A percentile compares a stretch with the other conserved stretches of the same genome.
Conservation (phyloP, 2,113 vertebrate species). For the Tachysurus fulvidraco region DNA sequence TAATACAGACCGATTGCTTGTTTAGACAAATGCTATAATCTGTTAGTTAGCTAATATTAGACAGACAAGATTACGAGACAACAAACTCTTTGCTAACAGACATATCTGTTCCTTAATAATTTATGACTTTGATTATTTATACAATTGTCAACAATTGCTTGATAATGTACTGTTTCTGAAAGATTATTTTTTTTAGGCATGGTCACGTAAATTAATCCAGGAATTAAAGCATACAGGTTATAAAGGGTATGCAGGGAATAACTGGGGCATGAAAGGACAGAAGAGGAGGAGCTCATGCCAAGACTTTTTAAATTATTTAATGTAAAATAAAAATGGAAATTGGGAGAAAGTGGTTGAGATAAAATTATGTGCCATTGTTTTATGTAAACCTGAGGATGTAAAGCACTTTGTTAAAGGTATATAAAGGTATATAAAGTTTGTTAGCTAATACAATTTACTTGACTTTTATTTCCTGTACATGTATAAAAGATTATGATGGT, state of each 20-base stretch:
- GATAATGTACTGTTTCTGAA: not conserved
- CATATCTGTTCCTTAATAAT: not conserved
- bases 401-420: not conserved
- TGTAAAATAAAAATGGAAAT: no score
- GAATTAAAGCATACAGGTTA: not conserved
- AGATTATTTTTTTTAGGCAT: not conserved
- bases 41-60: not conserved
- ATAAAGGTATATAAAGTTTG: not conserved
- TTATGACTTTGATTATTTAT: not conserved
- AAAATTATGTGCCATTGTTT: slow-evolving; percentile 35
- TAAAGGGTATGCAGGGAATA: not conserved
- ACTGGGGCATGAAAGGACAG: not conserved
- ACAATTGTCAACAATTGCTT: not conserved
- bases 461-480: not conserved
- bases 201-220: not conserved
- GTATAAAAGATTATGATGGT: not conserved
- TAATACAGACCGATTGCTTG: not conserved
- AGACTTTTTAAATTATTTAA: not conserved
- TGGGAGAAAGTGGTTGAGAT: slow-evolving; percentile 21
- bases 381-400: slow-evolving; percentile 46
- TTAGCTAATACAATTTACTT: not conserved
- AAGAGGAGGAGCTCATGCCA: not conserved
- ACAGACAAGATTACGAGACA: not conserved
- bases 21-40: not conserved
- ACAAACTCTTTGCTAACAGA: not conserved